Conservation (phyloP, 2,113 vertebrate species). For the Ciconia stormi region DNA sequence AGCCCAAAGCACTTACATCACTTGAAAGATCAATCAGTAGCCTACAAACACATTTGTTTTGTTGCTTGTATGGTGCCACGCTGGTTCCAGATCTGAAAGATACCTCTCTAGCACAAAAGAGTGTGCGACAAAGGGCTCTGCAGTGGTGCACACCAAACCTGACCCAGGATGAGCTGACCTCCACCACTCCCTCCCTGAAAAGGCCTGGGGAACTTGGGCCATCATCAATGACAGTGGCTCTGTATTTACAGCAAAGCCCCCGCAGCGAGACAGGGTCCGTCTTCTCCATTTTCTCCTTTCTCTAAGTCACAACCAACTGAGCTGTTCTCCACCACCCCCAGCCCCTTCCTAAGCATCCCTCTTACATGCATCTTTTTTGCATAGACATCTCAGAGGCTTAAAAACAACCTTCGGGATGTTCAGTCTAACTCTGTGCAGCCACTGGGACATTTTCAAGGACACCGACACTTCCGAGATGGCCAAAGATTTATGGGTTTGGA, state of each 20-base stretch:
- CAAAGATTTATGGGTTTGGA: not conserved
- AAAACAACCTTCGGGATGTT: not conserved
- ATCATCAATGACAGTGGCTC: not conserved
- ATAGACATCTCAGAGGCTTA: not conserved
- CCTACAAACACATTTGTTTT: not conserved
- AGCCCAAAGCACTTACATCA: not conserved
- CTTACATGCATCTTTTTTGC: not conserved
- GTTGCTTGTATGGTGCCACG: accelerated
- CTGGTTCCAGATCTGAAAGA: not conserved
- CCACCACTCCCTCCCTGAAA: not conserved
- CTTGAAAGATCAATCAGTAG: not conserved
- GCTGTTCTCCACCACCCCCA: not conserved
- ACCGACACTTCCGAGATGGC: not conserved
- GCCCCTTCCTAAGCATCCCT: not conserved
- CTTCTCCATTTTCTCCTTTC: not conserved
- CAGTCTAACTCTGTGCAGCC: not conserved
- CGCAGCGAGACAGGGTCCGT: accelerated
- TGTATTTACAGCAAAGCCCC: not conserved
- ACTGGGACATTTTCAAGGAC: not conserved
- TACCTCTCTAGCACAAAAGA: not conserved
- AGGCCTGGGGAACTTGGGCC: not conserved
- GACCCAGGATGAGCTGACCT: not conserved
- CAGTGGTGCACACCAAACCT: not conserved
- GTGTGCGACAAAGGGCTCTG: not conserved
- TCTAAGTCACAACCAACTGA: not conserved